Base-by-base conservation (phyloP, 1,140 invertebrate species). In the Caerostris darwini region DNA sequence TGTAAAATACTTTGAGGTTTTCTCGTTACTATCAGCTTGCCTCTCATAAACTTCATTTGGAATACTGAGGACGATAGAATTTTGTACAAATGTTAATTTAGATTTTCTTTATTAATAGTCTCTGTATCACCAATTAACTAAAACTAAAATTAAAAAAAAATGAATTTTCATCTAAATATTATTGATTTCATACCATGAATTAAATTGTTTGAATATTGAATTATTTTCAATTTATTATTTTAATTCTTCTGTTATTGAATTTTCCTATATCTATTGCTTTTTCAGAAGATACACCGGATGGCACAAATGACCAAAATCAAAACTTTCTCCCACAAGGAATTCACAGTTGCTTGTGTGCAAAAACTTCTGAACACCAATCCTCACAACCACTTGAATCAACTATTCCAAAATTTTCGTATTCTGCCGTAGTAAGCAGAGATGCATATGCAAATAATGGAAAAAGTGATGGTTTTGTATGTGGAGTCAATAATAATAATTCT, bases 231-330 rank as follows among this genome's bases (percentile, higher is more conserved):
- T 34, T 34, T 34, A 34, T 34, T 34, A 34, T 34, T 34, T 34
- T 34, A 34, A 34, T 34, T 34, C 34, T 34, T 34, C 34, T 64
- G 34, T 64, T 64, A 14, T 61, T 82, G 12, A 1, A 0, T 56
- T 54, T 2, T n/a, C 61, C 10, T 64, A 58, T 91, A 10, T 83
- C 57, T 91, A 12, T 92, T 58, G 81, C 53, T 64, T 34, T 94
- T 92, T 7, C 58, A 94, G 94, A 94, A 77, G 94, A 94, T n/a
- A 12, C 8, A 77, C 19, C 57, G 19, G 19, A 50, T 58, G 94
- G 94, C 69, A 56, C 91, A 1, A 57, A 67, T 67, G 90, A 94
- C 64, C 69, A 91, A 71, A 94, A 92, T 14, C 92, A 93, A 94
- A 91, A 58, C 19, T 94, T 95, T 56, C 88, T 89, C 17, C 90